Percentiles rank a stretch among this genome's conserved stretches.
Conservation (phyloP, 2,113 vertebrate genomes). For the Albula glossodonta region DNA sequence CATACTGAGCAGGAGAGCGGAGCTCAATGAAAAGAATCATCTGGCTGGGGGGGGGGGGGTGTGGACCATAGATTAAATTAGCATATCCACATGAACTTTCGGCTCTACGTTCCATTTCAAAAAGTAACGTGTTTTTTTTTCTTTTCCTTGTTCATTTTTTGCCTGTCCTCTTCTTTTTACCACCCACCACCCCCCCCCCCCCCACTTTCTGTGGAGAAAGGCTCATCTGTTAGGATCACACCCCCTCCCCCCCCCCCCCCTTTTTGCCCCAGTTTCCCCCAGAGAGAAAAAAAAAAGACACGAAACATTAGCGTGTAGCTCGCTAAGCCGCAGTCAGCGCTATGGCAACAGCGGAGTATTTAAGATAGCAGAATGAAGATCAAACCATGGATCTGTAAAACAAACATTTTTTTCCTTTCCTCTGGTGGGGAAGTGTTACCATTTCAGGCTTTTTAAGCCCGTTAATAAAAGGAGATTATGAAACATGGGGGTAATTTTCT, state of each 20-base stretch:
- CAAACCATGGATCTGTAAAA: conserved; percentile 19
- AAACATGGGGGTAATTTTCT: neutral
- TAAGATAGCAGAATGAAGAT: conserved; percentile 20
- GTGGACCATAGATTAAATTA: neutral
- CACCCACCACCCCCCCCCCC: neutral
- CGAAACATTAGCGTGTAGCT: conserved; percentile 30
- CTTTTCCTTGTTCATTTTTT: neutral
- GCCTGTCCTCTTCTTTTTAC: neutral
- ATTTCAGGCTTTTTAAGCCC: conserved; percentile 11
- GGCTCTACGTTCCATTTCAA: neutral
- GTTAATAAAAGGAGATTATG: neutral
- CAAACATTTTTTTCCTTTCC: conserved; percentile 11
- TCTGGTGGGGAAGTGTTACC: neutral
- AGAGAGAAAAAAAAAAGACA: conserved; percentile 23
- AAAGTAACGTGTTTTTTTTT: neutral
- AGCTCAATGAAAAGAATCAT: neutral
- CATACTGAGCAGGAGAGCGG: neutral
- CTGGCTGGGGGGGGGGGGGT: neutral
- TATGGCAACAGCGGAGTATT: conserved; percentile 27
- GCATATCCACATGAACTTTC: conserved; percentile 4
- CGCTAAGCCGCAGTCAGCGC: conserved; percentile 17
- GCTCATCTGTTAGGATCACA: conserved; percentile 24
- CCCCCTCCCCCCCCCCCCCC: neutral
- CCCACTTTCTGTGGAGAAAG: conserved; percentile 25
- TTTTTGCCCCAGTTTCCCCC: conserved; percentile 20